These are phyloP conservation scores for Cinclus mexicanus DNA, from an alignment of 2,113 vertebrate species.

Conservation along the genomic window DNA sequence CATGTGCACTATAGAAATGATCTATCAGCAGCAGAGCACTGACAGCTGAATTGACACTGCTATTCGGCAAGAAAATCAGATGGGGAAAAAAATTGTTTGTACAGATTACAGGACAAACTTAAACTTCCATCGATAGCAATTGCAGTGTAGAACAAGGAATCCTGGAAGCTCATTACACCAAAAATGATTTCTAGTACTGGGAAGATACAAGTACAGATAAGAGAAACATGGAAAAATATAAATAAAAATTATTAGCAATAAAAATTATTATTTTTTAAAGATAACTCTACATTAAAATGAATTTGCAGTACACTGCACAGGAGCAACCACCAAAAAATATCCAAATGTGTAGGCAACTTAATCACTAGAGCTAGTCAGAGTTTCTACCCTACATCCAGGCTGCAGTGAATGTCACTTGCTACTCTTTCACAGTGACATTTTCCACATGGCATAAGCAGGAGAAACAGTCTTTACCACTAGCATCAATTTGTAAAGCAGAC, in stretches of 20 bases:
- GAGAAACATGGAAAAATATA: neutral
- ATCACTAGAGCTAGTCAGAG: neutral
- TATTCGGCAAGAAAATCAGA: neutral
- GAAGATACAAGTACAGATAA: neutral
- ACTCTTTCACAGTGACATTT: neutral
- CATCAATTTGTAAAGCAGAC: neutral
- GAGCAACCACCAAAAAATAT: neutral
- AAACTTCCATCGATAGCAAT: neutral
- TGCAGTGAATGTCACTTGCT: neutral
- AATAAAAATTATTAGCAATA: no score
- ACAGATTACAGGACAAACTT: neutral
- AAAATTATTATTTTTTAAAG: neutral
- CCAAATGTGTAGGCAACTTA: neutral
- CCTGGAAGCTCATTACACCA: neutral
- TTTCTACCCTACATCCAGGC: neutral
- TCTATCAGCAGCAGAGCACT: neutral
- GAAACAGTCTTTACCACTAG: neutral
- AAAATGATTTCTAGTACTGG: neutral
- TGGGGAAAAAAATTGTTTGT: neutral
- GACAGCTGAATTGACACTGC: neutral
- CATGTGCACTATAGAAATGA: neutral
- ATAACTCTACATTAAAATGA: neutral
- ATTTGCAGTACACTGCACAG: neutral
- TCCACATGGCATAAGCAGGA: neutral
- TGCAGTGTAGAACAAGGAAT: neutral